Conservation (phyloP, 2,888 invertebrate genomes). For the Andrena fulva region DNA sequence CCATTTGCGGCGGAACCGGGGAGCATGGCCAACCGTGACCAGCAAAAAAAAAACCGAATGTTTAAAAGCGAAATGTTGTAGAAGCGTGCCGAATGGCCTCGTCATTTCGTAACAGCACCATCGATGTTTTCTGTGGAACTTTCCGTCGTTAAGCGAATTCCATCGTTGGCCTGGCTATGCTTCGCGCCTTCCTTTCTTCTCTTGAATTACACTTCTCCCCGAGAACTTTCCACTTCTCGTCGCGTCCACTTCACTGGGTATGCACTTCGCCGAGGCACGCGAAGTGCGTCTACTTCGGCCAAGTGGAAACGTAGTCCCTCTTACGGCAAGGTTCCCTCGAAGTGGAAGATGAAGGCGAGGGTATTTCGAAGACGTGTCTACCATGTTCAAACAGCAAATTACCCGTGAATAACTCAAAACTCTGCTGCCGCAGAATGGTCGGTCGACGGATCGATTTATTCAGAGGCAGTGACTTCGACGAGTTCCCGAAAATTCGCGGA, state of each 20-base stretch:
- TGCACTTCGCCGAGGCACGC: constrained; percentile 11
- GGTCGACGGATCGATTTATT: no score
- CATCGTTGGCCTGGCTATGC: neutral
- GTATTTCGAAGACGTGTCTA: neutral
- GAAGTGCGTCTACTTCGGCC: constrained; percentile 27
- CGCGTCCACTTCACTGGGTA: constrained; percentile 11
- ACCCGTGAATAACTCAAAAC: no score
- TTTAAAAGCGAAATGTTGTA: constrained; percentile 33
- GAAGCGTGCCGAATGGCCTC: neutral
- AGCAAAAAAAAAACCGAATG: neutral
- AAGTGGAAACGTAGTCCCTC: constrained; percentile 14
- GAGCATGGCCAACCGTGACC: constrained; percentile 16
- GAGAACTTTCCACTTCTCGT: neutral
- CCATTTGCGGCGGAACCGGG: constrained; percentile 21
- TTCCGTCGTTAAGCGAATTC: neutral
- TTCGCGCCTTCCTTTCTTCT: neutral
- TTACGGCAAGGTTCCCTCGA: constrained; percentile 12
- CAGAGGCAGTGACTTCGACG: no score
- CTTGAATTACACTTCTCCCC: neutral
- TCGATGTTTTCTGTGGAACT: neutral
- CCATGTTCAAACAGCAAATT: no score
- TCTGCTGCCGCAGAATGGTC: no score
- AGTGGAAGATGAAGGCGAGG: neutral
- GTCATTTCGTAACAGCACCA: constrained; percentile 7
- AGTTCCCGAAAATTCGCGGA: neutral